A percentile compares a stretch with the other conserved stretches of the same genome.
phyloP scores from a whole-genome alignment of 2,888 invertebrate species.

The Drosophila lutescens region DNA sequence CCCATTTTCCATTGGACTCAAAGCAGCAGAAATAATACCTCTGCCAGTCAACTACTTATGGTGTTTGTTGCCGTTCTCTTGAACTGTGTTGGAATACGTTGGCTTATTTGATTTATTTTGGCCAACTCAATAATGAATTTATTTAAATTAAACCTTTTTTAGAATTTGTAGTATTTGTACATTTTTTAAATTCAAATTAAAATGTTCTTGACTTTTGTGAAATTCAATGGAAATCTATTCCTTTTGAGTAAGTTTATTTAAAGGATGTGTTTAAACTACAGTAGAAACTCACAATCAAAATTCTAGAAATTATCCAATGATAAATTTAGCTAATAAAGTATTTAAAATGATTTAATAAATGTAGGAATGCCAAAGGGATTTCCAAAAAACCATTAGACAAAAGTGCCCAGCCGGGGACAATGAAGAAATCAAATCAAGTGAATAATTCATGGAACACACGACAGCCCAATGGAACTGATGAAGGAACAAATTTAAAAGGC shows the following conservation, averaged over 20 bases:
- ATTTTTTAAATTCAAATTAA: no score
- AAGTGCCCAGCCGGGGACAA: slow-evolving; percentile 4
- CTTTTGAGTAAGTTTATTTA: no score
- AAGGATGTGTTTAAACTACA: no score
- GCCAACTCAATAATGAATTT: no score
- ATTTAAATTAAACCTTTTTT: no score
- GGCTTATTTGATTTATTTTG: no score
- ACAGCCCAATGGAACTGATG: slow-evolving; percentile 19
- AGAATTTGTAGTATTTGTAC: no score
- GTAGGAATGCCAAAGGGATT: background rate
- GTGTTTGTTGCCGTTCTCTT: background rate
- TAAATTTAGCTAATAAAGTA: background rate
- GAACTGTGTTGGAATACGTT: background rate
- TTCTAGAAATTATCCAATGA: background rate
- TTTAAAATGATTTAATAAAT: slow-evolving; percentile 10
- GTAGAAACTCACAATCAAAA: background rate
- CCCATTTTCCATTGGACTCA: slow-evolving; percentile 17
- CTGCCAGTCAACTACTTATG: slow-evolving; percentile 2
- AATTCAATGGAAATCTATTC: no score
- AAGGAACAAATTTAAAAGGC: slow-evolving; percentile 30
- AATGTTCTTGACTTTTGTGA: no score
- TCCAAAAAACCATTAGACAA: slow-evolving; percentile 2
- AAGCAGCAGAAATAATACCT: slow-evolving; percentile 11
- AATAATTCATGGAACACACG: slow-evolving; percentile 38
- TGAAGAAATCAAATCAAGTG: slow-evolving; percentile 36